A percentile compares a stretch with the other conserved stretches of the same genome.
These are phyloP conservation scores for Carcharodon carcharias DNA, from an alignment of 2,797 vertebrate genomes.

Conservation along the genomic window DNA sequence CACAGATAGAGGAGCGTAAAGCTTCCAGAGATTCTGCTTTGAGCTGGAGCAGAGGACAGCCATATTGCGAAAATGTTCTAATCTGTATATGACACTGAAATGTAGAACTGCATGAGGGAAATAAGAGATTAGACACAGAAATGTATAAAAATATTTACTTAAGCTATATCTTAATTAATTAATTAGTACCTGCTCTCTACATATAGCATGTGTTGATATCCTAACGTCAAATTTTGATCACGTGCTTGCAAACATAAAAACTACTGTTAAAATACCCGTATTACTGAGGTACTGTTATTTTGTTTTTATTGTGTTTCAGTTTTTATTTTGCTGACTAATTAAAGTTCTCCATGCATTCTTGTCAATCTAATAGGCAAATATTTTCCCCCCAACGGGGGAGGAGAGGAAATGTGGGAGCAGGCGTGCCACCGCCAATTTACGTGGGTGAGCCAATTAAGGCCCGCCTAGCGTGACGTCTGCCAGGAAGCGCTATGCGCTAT, in stretches of 20 bases:
- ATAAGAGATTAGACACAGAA: neutral
- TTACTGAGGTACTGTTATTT: neutral
- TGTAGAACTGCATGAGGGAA: neutral
- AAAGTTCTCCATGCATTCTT: neutral
- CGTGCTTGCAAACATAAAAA: neutral
- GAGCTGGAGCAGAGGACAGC: neutral
- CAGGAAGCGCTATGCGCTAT: no score
- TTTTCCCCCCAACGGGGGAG: no score
- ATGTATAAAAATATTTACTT: neutral
- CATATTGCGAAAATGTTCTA: neutral
- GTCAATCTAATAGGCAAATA: neutral
- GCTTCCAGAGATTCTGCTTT: neutral
- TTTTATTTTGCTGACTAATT: neutral
- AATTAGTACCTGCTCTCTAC: neutral
- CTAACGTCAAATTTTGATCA: neutral
- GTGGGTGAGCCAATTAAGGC: no score
- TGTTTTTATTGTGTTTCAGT: neutral
- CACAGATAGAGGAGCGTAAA: neutral
- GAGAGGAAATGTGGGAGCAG: no score
- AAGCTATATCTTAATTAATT: neutral
- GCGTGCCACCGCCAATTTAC: no score
- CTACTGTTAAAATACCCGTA: neutral
- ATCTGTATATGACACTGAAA: neutral
- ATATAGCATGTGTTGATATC: neutral
- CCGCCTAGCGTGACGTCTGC: no score